phyloP scores from a whole-genome alignment of 2,113 vertebrate genomes.

The Butorides virescens region DNA sequence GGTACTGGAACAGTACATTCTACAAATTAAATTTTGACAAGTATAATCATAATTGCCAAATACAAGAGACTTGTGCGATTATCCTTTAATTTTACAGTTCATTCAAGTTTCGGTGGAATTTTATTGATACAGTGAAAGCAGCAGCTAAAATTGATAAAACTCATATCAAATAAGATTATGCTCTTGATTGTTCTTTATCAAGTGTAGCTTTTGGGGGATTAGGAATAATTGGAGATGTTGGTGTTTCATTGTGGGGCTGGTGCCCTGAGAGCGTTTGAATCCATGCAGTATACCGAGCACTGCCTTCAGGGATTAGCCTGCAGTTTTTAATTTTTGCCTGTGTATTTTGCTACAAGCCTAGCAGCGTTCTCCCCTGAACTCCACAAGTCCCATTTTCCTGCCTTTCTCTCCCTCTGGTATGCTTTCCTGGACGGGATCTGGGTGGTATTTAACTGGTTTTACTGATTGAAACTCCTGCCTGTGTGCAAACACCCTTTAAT shows the following conservation, averaged over 20 bases:
- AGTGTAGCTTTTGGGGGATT: slow-evolving; percentile 62
- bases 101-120: slow-evolving; percentile 66
- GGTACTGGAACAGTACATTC: slow-evolving; percentile 54
- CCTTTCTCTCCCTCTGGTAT: slow-evolving; percentile 18
- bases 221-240: slow-evolving; percentile 54
- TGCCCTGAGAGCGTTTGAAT: slow-evolving; percentile 32
- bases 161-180: slow-evolving; percentile 60
- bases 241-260: slow-evolving; percentile 47
- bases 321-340: slow-evolving; percentile 54
- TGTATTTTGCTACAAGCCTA: slow-evolving; percentile 32
- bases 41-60: slow-evolving; percentile 65
- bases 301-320: slow-evolving; percentile 53
- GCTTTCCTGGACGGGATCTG: slow-evolving; percentile 26
- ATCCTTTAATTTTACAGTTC: slow-evolving; percentile 71
- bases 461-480: slow-evolving; percentile 57
- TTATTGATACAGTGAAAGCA: slow-evolving; percentile 65
- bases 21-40: slow-evolving; percentile 69
- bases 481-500: slow-evolving; percentile 61
- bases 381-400: slow-evolving; percentile 40
- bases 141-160: slow-evolving; percentile 65
- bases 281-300: not conserved
- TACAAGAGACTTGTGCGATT: slow-evolving; percentile 61
- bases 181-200: slow-evolving; percentile 66
- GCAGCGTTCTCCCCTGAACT: slow-evolving; percentile 22
- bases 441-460: slow-evolving; percentile 61